Evolutionary conservation across 2,113 vertebrate genomes (phyloP), one percentile per base, ranked within the genome.

Genomic region (Cryptotis parvus): DNA sequence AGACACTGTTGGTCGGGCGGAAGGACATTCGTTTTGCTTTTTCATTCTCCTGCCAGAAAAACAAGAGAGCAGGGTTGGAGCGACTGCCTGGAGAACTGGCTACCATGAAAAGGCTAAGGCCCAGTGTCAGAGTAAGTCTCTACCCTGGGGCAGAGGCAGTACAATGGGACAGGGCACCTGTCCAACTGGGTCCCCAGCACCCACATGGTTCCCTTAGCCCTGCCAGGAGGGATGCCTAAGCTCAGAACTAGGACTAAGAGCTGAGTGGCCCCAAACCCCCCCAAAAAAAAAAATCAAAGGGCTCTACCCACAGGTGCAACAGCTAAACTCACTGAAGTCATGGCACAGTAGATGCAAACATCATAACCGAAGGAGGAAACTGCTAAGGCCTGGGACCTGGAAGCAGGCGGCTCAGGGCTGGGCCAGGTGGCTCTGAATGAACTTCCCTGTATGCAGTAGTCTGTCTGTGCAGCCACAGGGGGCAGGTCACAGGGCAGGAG

Each of bases 1-100:
- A 97, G 97, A 98, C 90, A 87, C 96, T 97, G 97, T 96, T 97
- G 91, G 97, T 72, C 96, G 97, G 77, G 82, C 98, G 97, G 94
- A 98, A 98, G 3, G 97, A 94, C 84, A 92, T 93, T 96, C 95
- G 97, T 93, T 98, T 97, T 82, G 87, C 93, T 97, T 95, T 98
- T 93, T 97, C 97, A 1, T 93, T 97, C 96, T 97, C 97, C 98
- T 98, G 93, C 39, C 90, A 95, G 94, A 39, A 95, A 97, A 91
- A 22, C n/a, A 65, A 22, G 61, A 45, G n/a, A 29, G 6, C 4
- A 49, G 45, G 74, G 88, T 86, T 78, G 58, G 73, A 75, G 85
- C n/a, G 78, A 27, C 55, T 65, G 63, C 58, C 89, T 15, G 41
- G 33, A 63, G 29, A 5, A 29, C 68, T 63, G 68, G 73, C 66